Evolutionary conservation across 2,113 vertebrate species (phyloP), one percentile per base, ranked within the genome.

Genomic region (Holacanthus passer): DNA sequence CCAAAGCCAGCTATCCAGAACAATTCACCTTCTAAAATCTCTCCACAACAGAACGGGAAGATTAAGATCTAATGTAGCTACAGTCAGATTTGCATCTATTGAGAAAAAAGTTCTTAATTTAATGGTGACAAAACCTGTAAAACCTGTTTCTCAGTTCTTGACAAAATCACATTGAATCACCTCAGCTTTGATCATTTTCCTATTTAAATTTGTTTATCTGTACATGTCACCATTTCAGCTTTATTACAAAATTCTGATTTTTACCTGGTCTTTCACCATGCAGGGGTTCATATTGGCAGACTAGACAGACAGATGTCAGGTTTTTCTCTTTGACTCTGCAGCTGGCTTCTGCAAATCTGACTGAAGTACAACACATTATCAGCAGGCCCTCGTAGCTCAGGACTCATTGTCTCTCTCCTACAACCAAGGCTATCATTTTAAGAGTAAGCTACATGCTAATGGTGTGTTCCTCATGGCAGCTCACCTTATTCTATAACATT

Each of bases 1-100:
- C 82, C 56, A 71, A 66, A 69, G 71, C 73, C 81, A 82, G 70
- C 73, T 81, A 73, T 70, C 78, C 68, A 64, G 39, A 84, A 77
- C 74, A 73, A 82, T 65, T 39, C 39, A 70, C 52, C 13, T 5
- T 58, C 32, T 32, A 75, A 74, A 77, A 75, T 66, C 68, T 76
- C 71, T 73, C 62, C 31, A 32, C 4, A 80, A 63, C 53, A 53
- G 29, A 75, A 76, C 41, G 14, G 14, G 41, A 37, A 58, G 35
- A 63, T 71, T 52, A 39, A 35, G 29, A 77, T 75, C 70, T 73
- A 72, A 76, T 37, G 27, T 27, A 39, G n/a, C 19, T 39, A 17
- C 5, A 53, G 52, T 4, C 6, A 17, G 16, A 48, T 52, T 76
- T 71, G 16, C 24, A 74, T 68, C 19, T 31, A 19, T 17, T 31